Evolutionary conservation across 1,140 invertebrate genomes (phyloP).

Genomic region (Meteorus sp.): DNA sequence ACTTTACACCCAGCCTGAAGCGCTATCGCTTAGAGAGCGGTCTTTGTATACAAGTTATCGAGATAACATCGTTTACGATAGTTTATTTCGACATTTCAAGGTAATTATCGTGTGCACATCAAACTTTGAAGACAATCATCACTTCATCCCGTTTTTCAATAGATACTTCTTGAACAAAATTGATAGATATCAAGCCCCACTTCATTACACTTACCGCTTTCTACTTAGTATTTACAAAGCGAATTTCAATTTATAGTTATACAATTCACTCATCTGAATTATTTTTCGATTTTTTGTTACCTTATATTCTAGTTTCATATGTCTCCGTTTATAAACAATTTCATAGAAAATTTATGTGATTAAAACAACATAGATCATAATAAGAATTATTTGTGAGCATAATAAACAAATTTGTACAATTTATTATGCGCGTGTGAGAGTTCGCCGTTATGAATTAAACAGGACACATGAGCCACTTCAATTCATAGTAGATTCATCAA

Average conservation of each 20-base stretch:
- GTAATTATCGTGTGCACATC: too few species aligned
- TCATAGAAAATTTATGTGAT: conserved; percentile 57
- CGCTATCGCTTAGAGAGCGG: too few species aligned
- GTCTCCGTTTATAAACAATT: conserved; percentile 53
- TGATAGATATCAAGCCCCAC: not conserved
- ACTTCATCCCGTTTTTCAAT: too few species aligned
- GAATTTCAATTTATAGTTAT: conserved; percentile 23
- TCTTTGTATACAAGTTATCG: too few species aligned
- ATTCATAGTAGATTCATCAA: too few species aligned
- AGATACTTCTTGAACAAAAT: not conserved
- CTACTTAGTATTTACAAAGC: conserved; percentile 34
- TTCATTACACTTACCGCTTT: not conserved
- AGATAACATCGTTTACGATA: too few species aligned
- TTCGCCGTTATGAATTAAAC: too few species aligned
- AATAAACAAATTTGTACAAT: conserved; percentile 59
- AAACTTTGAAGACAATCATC: too few species aligned
- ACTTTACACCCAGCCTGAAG: too few species aligned
- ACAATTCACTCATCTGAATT: not conserved
- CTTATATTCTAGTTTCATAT: conserved; percentile 26
- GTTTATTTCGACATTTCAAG: too few species aligned
- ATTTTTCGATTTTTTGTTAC: not conserved
- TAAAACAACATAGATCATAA: conserved; percentile 53
- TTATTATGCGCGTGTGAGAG: conserved; percentile 56
- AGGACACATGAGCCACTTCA: too few species aligned
- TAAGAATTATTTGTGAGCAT: conserved; percentile 46